A percentile compares a stretch with the other conserved stretches of the same genome.
phyloP scores from a whole-genome alignment of 2,888 invertebrate genomes.

The Pasiphila rectangulata region DNA sequence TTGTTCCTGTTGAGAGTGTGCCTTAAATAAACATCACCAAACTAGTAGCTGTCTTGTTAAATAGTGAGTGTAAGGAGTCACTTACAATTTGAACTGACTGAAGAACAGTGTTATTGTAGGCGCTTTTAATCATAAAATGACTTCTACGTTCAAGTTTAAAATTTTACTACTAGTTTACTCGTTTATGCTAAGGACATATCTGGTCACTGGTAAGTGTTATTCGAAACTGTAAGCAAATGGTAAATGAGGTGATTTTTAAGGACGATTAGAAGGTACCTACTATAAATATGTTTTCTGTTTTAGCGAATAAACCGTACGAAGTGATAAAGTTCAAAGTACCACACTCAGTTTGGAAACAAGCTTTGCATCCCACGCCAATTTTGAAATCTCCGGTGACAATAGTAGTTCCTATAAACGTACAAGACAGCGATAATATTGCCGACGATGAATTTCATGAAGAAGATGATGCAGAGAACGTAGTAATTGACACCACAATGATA shows the following conservation, averaged over 20 bases:
- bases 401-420: slow-evolving; percentile 66
- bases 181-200: slow-evolving; percentile 28
- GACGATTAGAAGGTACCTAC: too few relatives aligned
- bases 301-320: slow-evolving; percentile 51
- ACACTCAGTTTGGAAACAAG: slow-evolving; percentile 57
- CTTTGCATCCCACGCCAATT: slow-evolving; percentile 62
- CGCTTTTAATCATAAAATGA: slow-evolving; percentile 35
- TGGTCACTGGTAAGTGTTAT: slow-evolving; percentile 42
- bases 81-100: slow-evolving; percentile 60
- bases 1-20: slow-evolving; percentile 63
- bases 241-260: too few relatives aligned
- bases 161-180: slow-evolving; percentile 37
- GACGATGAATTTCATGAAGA: slow-evolving; percentile 43
- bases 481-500: slow-evolving; percentile 31
- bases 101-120: slow-evolving; percentile 42
- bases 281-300: slow-evolving; percentile 15
- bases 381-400: slow-evolving; percentile 66
- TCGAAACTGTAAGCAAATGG: background rate
- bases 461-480: slow-evolving; percentile 37
- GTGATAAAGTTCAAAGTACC: slow-evolving; percentile 62
- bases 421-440: slow-evolving; percentile 45
- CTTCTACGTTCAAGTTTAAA: slow-evolving; percentile 30
- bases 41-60: slow-evolving; percentile 51
- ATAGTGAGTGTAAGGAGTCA: slow-evolving; percentile 61
- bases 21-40: slow-evolving; percentile 56